Evolutionary conservation across 37 sponge, comb jelly and placozoan species (phyloP).

Genomic region (Aplysina aerophoba): DNA sequence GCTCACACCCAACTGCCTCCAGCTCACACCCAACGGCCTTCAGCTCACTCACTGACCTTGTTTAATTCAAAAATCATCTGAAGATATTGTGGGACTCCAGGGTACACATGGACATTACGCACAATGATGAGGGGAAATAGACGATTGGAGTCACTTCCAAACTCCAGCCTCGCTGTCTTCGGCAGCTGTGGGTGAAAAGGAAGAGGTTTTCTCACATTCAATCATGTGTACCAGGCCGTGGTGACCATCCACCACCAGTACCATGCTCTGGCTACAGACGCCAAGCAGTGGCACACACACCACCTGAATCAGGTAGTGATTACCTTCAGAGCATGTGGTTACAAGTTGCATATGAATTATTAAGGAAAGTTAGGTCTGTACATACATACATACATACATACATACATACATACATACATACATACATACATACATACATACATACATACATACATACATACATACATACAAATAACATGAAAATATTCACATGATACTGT

Average conservation of each 20-base stretch:
- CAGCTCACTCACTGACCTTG: slow-evolving; percentile 36
- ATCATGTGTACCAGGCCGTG: not conserved
- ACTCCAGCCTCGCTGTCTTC: slow-evolving; percentile 50
- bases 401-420: too few species aligned
- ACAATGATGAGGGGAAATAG: slow-evolving; percentile 59
- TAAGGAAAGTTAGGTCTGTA: too few species aligned
- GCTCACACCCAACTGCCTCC: not conserved
- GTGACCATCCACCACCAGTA: not conserved
- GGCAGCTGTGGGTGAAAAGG: slow-evolving; percentile 43
- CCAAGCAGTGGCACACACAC: not conserved
- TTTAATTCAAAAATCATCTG: slow-evolving; percentile 35
- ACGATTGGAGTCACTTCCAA: slow-evolving; percentile 9
- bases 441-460: too few species aligned
- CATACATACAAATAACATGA: too few species aligned
- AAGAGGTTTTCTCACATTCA: not conserved
- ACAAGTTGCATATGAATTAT: too few species aligned
- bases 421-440: too few species aligned
- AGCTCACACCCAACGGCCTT: not conserved
- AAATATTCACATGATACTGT: too few species aligned
- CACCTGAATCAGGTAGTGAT: not conserved
- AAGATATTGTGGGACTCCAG: slow-evolving; percentile 77
- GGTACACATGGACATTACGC: slow-evolving; percentile 78
- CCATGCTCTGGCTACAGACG: not conserved
- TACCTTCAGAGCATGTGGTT: too few species aligned
- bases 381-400: too few species aligned